Evolutionary conservation across 2,113 vertebrate genomes (phyloP), one percentile per base, ranked within the genome.

Genomic region (Helogale parvula): DNA sequence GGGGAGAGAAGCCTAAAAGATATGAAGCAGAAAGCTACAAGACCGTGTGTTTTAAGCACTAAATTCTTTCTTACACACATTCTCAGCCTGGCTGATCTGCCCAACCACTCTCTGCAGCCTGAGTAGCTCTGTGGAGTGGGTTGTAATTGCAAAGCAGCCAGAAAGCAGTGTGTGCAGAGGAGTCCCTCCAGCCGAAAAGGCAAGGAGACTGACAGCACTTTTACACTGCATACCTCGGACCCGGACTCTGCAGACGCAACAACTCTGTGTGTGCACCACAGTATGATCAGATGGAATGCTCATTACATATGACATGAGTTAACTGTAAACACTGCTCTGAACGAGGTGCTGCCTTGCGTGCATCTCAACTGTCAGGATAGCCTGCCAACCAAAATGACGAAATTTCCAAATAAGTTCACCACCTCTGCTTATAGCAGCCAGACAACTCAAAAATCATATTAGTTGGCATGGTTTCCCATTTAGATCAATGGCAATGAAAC

Each of bases 381-480:
- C 41, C 88, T 88, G 63, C 79, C 83, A 84, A 65, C 35, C 47
- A 92, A 71, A 54, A 54, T 47, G 92, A 90, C 72, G 47, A 63
- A 38, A 93, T 41, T 96, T 86, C 84, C 71, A 68, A 80, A n/a
- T 68, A 92, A 72, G 90, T 89, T 93, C 66, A 72, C 52, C 72
- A n/a, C 47, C n/a, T 77, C 92, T 72, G 86, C 60, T 54, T 47
- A 21, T 15, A 31, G 52, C 19, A 50, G 33, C 90, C 90, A 81
- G 35, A 77, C 41, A 27, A 74, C 31, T 50, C 72, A 57, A 88
- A 88, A 54, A 47, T 33, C 81, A 87, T 57, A 52, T 54, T 81
- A 27, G 8, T 68, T 77, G 81, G 35, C n/a, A 90, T n/a, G 35
- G 17, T 60, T 93, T 94, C 84, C 84, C 71, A 41, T 72, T 63